phyloP scores from a whole-genome alignment of 1,140 invertebrate species.

The Cyclargus thomasi region DNA sequence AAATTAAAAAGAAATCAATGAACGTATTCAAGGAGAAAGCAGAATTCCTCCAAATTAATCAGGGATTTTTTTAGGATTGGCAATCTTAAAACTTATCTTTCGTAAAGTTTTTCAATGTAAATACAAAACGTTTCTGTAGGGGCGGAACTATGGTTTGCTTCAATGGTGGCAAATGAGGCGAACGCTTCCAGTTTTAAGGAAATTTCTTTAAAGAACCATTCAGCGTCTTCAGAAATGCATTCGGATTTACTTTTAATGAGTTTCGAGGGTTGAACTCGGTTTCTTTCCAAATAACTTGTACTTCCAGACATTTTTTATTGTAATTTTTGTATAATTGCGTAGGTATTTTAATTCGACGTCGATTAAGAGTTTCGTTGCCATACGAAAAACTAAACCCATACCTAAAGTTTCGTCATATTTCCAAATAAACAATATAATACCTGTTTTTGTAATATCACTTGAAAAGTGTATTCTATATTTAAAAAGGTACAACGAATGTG shows the following conservation, averaged over 20 bases:
- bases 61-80: background rate
- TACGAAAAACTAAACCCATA: no score
- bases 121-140: conserved; percentile 40
- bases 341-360: no score
- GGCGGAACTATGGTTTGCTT: conserved; percentile 54
- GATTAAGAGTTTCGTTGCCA: no score
- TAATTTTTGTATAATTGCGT: background rate
- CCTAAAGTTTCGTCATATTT: no score
- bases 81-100: conserved; percentile 4
- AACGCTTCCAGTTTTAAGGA: conserved; percentile 63
- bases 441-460: background rate
- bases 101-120: conserved; percentile 30
- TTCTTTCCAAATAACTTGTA: conserved; percentile 61
- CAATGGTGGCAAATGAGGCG: conserved; percentile 70
- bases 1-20: background rate
- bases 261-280: conserved; percentile 67
- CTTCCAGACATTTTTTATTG: conserved; percentile 17
- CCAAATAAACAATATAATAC: no score
- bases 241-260: conserved; percentile 72
- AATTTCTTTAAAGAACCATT: conserved; percentile 69
- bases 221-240: conserved; percentile 68
- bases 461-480: background rate
- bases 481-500: background rate
- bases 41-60: background rate
- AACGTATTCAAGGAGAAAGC: background rate